These are phyloP conservation scores for Drosophila setifemur DNA, from an alignment of 1,140 invertebrate species.

Conservation along the genomic window DNA sequence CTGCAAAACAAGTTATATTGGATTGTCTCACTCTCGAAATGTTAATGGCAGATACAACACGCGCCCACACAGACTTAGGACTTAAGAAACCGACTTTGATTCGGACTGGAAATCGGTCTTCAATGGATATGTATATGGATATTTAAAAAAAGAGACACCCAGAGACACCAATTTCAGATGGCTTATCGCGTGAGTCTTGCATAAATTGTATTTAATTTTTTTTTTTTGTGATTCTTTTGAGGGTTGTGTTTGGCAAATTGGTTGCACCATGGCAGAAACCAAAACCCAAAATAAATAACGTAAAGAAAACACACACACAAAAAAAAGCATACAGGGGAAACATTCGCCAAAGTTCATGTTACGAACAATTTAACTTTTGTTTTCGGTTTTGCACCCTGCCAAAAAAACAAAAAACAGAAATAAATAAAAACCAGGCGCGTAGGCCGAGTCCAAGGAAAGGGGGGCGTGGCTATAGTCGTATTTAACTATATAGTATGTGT, in stretches of 20 bases:
- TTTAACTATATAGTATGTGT: constrained; percentile 38
- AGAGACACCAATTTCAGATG: constrained; percentile 44
- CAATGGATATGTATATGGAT: background rate
- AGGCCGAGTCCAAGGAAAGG: constrained; percentile 7
- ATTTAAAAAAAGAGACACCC: constrained; percentile 4
- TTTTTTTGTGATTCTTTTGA: constrained; percentile 28
- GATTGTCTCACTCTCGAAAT: constrained; percentile 30
- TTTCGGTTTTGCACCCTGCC: constrained; percentile 57
- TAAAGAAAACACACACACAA: constrained; percentile 30
- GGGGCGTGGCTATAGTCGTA: constrained; percentile 33
- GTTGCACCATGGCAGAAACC: constrained; percentile 24
- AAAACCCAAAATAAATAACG: constrained; percentile 61
- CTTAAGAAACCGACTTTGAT: constrained; percentile 2
- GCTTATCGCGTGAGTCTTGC: constrained; percentile 58
- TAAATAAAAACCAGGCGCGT: background rate
- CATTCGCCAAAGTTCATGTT: constrained; percentile 57
- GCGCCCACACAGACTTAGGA: constrained; percentile 45
- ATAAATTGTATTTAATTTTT: no score
- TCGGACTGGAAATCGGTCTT: constrained; percentile 2
- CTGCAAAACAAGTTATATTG: constrained; percentile 38
- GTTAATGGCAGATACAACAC: constrained; percentile 43
- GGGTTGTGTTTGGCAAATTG: constrained; percentile 56
- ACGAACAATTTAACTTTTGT: constrained; percentile 68
- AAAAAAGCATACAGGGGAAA: background rate
- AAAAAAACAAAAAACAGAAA: constrained; percentile 55